Evolutionary conservation across 2,888 invertebrate genomes (phyloP), one percentile per base, ranked within the genome.

Genomic region (Siphlonurus alternatus): DNA sequence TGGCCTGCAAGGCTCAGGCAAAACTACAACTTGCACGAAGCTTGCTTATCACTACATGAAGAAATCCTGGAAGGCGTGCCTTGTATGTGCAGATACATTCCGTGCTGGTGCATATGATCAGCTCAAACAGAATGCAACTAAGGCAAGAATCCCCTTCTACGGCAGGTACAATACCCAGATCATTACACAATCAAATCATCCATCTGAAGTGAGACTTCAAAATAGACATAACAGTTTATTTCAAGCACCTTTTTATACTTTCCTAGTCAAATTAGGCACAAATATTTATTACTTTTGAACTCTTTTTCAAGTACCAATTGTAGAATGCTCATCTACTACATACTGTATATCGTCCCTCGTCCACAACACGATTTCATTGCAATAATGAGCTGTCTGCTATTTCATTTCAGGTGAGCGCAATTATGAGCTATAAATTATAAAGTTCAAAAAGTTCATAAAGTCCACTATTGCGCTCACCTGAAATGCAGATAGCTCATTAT

Each of bases 61-160:
- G 74, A 98, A 98, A 77, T 97, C 97, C 71, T 99, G 99, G 99
- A 99, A 99, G 76, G 93, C 97, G 23, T 95, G 94, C 74, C 80
- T 99, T 62, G 97, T 99, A 38, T 99, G 99, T 78, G 99, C 99
- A 2, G 99, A 99, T 77, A 99, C 99, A 61, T 99, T 99, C 80
- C 86, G 99, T 79, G 99, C 99, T 71, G 99, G 99, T 76, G 99
- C 99, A 67, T 99, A 98, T 73, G 99, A 99, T 80, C 99, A 99
- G 79, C 86, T 99, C 66, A 99, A 99, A 81, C 98, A 99, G 76
- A 98, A 97, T 78, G 96, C 97, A 71, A 97, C 97, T 19, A 97
- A 97, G 79, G 97, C 98, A 53, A 85, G 98, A 71, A 99, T 99
- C 79, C 99, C 99, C 1, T 99, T 98, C 79, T 99, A 98, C 76